Percentiles rank a stretch among this genome's conserved stretches.
These are phyloP conservation scores for Diabrotica undecimpunctata DNA, from an alignment of 1,140 invertebrate genomes.

Conservation along the genomic window DNA sequence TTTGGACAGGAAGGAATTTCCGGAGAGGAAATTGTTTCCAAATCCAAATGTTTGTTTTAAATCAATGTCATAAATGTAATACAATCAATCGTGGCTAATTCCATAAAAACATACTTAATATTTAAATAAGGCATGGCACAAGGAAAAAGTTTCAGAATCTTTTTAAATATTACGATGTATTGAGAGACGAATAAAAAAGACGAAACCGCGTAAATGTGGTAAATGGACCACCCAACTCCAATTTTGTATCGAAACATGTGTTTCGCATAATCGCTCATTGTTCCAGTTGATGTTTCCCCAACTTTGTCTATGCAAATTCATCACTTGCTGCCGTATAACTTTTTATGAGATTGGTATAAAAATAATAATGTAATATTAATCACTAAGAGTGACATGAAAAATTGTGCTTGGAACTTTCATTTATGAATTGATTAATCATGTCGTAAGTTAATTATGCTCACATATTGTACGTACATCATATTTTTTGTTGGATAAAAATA, in stretches of 20 bases:
- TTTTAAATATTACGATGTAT: too few species aligned
- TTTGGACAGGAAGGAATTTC: too few species aligned
- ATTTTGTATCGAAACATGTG: not conserved
- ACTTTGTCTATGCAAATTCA: not conserved
- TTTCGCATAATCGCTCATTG: not conserved
- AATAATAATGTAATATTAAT: not conserved
- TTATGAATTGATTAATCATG: not conserved
- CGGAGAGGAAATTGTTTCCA: too few species aligned
- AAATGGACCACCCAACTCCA: too few species aligned
- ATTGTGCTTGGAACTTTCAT: not conserved
- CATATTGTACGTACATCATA: not conserved
- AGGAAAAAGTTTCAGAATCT: too few species aligned
- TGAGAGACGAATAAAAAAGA: too few species aligned
- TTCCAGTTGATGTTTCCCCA: not conserved
- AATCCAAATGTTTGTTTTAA: too few species aligned
- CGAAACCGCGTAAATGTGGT: too few species aligned
- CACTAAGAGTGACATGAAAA: constrained; percentile 2
- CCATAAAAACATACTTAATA: too few species aligned
- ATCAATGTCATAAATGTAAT: too few species aligned
- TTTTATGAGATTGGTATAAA: constrained; percentile 1
- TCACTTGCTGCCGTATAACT: not conserved
- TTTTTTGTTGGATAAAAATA: not conserved
- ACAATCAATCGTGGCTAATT: too few species aligned
- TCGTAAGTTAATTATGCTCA: constrained; percentile 2
- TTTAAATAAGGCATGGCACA: too few species aligned